Evolutionary conservation across 2,113 vertebrate genomes (phyloP), one percentile per base, ranked within the genome.

Genomic region (Harpagus bidentatus): DNA sequence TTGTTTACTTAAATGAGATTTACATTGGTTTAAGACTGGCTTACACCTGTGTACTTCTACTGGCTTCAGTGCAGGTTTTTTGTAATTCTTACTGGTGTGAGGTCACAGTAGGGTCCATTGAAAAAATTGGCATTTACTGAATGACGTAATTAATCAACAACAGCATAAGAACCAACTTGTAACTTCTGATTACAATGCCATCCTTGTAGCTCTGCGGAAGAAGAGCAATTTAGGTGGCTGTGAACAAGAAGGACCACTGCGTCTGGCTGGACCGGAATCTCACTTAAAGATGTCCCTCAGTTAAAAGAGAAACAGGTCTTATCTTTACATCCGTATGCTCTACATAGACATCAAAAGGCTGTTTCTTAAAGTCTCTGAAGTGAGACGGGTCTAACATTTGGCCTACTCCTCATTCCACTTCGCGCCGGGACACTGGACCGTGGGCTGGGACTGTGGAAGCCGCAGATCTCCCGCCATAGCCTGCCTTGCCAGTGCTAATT

Each of bases 221-320:
- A 56, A 80, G 20, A 86, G 15, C 47, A 52, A 2, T 58, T 70
- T 52, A 77, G 23, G 67, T 1, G 3, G 13, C 34, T 81, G 50
- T 45, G 74, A 89, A 58, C 62, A 73, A 82, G 76, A 86, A 85
- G 69, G 56, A 34, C 52, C 2, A 2, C 61, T 55, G 43, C 47
- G 48, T 74, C 61, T 65, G 62, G 65, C 66, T 83, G 50, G 50
- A 76, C 70, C 2, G 2, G 65, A 84, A 72, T 76, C 31, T 55
- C 48, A 55, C 47, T 50, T 40, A 29, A 61, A 88, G 63, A 86
- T 22, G n/a, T 62, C 13, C 28, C 38, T 88, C 23, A 21, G 58
- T 83, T 83, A 70, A 76, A 95, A 93, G 45, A 86, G 58, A 84
- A 81, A 38, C 42, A 78, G 56, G 56, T 92, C 43, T 95, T 95